A percentile compares a stretch with the other conserved stretches of the same genome.
Evolutionary conservation across 2,888 invertebrate genomes (phyloP).

Genomic region (Stegophylla sp.): DNA sequence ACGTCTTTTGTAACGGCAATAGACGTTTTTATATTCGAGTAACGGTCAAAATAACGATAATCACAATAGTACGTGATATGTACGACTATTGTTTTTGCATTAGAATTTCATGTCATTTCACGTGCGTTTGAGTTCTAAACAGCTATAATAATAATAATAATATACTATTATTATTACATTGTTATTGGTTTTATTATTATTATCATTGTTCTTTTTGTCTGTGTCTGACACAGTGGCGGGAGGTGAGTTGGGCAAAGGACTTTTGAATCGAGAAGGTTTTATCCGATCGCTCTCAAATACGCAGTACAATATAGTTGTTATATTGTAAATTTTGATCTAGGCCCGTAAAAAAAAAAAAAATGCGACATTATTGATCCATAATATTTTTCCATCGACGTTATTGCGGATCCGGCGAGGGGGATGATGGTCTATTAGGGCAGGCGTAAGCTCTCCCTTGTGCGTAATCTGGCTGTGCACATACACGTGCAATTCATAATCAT

Average conservation of each 20-base stretch:
- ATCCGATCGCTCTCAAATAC: background rate
- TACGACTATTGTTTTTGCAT: background rate
- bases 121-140: background rate
- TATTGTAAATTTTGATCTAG: too few species aligned
- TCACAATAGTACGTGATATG: background rate
- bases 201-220: background rate
- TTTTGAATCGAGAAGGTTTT: constrained; percentile 19
- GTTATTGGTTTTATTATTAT: constrained; percentile 2
- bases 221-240: background rate
- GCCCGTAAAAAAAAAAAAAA: too few species aligned
- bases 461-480: background rate
- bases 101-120: background rate
- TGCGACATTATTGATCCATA: too few species aligned
- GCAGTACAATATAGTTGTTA: too few species aligned
- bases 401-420: too few species aligned
- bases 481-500: background rate
- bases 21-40: constrained; percentile 12
- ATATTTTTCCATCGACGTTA: too few species aligned
- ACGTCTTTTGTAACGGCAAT: background rate
- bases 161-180: too few species aligned
- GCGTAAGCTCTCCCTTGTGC: too few species aligned
- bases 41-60: background rate
- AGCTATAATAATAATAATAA: too few species aligned
- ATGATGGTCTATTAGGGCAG: too few species aligned
- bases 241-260: background rate